Conservation (phyloP, 2,888 invertebrate species). For the Trissolcus brochymenae region DNA sequence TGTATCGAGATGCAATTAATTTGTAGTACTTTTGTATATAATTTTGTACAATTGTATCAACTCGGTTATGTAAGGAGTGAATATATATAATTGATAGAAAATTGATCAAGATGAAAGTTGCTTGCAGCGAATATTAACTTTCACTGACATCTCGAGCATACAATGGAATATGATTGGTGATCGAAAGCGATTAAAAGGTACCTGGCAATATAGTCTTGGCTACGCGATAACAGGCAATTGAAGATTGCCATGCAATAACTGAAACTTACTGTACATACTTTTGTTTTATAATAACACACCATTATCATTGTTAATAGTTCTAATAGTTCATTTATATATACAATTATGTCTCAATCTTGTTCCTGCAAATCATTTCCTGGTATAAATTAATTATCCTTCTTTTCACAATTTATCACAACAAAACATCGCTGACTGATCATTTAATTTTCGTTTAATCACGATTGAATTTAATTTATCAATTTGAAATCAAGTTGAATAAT, state of each 20-base stretch:
- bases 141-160: slow-evolving; percentile 30
- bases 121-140: slow-evolving; percentile 34
- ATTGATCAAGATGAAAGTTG: slow-evolving; percentile 45
- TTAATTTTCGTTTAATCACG: neutral
- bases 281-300: slow-evolving; percentile 45
- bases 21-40: too few relatives aligned
- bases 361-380: neutral
- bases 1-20: neutral
- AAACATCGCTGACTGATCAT: neutral
- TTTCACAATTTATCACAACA: neutral
- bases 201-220: slow-evolving; percentile 28
- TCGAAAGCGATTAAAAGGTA: slow-evolving; percentile 42
- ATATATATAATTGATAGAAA: slow-evolving; percentile 28
- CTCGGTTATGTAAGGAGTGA: neutral
- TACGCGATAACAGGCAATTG: slow-evolving; percentile 46
- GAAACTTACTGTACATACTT: slow-evolving; percentile 38
- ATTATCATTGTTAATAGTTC: slow-evolving; percentile 43
- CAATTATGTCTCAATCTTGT: slow-evolving; percentile 33
- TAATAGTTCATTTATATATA: slow-evolving; percentile 19
- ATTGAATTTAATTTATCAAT: too few relatives aligned
- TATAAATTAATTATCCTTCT: slow-evolving; percentile 16
- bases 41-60: too few relatives aligned
- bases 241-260: slow-evolving; percentile 32
- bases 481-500: too few relatives aligned
- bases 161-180: slow-evolving; percentile 40